Conservation (phyloP, 2,888 invertebrate species). For the Drosophila engyochracea region DNA sequence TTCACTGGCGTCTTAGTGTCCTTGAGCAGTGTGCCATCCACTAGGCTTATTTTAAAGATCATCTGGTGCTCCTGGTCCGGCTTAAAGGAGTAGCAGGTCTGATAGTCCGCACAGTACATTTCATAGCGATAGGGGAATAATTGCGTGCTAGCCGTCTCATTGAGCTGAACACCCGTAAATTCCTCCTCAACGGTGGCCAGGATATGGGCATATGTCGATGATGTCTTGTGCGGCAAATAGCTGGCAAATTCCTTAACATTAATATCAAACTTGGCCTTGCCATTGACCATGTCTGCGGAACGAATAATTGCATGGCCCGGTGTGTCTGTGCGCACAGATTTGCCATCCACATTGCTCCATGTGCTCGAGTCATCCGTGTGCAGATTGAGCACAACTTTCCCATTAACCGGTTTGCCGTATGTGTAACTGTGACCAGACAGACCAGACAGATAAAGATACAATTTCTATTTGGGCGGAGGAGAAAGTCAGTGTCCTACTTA, state of each 20-base stretch:
- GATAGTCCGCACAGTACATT: slow-evolving; percentile 88
- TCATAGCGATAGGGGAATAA: slow-evolving; percentile 92
- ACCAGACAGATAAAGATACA: not conserved
- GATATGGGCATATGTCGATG: slow-evolving; percentile 85
- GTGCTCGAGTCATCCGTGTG: slow-evolving; percentile 87
- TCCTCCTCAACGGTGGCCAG: slow-evolving; percentile 96
- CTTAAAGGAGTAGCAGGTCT: slow-evolving; percentile 94
- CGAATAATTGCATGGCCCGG: slow-evolving; percentile 66
- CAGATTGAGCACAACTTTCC: slow-evolving; percentile 93
- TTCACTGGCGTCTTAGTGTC: slow-evolving; percentile 87
- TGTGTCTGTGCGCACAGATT: slow-evolving; percentile 22
- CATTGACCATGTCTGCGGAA: slow-evolving; percentile 77
- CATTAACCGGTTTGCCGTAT: slow-evolving; percentile 92
- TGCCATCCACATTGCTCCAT: slow-evolving; percentile 39
- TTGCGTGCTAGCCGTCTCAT: slow-evolving; percentile 90
- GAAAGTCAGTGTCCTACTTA: slow-evolving; percentile 53
- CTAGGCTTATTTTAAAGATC: slow-evolving; percentile 90
- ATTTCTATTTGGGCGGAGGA: not conserved
- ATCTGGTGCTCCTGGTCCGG: slow-evolving; percentile 94
- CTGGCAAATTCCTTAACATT: slow-evolving; percentile 76
- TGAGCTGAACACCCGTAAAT: slow-evolving; percentile 92
- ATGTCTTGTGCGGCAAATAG: slow-evolving; percentile 56
- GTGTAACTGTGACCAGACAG: slow-evolving; percentile 90
- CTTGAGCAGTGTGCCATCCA: slow-evolving; percentile 89
- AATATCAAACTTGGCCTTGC: slow-evolving; percentile 81